These are phyloP conservation scores for Dolomedes plantarius DNA, from an alignment of 2,888 invertebrate species.

Conservation along the genomic window DNA sequence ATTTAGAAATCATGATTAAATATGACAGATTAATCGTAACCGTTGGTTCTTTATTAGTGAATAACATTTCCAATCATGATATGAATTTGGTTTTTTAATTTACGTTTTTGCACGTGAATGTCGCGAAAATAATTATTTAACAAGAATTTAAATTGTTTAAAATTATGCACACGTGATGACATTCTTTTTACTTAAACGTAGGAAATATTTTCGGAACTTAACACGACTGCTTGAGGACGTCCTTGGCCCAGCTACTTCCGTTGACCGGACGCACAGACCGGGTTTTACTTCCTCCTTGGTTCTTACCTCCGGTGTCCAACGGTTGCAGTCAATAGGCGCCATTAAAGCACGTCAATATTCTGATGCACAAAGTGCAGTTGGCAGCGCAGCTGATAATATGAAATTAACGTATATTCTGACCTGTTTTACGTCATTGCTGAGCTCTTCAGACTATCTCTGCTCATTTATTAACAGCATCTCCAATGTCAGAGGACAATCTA, in stretches of 20 bases:
- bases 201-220: slow-evolving; percentile 24
- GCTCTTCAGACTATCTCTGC: background rate
- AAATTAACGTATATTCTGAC: background rate
- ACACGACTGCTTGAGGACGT: slow-evolving; percentile 18
- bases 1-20: no score
- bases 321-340: background rate
- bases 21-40: no score
- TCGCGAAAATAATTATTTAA: no score
- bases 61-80: no score
- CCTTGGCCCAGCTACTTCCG: slow-evolving; percentile 52
- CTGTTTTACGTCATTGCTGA: background rate
- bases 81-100: no score
- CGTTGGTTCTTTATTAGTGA: no score
- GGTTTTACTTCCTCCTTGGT: slow-evolving; percentile 24
- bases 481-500: no score
- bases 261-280: slow-evolving; percentile 46
- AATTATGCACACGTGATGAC: no score
- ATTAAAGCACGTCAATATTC: background rate
- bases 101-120: no score
- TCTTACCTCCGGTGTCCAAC: slow-evolving; percentile 32
- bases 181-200: background rate
- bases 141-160: no score
- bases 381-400: background rate
- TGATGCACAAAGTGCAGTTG: background rate
- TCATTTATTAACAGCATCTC: background rate